Evolutionary conservation across 2,888 invertebrate genomes (phyloP), one percentile per base, ranked within the genome.

Genomic region (Aproaerema taeniolella): DNA sequence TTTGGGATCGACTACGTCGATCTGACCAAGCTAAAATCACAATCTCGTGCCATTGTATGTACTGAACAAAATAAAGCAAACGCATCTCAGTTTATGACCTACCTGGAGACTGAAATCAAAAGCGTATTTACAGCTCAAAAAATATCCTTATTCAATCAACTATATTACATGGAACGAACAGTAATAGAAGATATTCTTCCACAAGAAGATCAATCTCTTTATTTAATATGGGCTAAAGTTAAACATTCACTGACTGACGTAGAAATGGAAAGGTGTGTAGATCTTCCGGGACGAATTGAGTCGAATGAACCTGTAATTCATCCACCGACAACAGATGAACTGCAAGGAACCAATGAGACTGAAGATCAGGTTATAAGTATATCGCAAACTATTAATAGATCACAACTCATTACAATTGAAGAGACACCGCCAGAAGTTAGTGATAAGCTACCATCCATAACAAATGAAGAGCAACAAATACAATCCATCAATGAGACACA

Each of bases 1-100:
- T 43, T 37, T 38, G 43, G 40, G 6, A 38, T 39, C 7, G 30
- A 40, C 8, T 43, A 43, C 31, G 15, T 43, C 4, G 43, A 43
- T 36, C 13, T 43, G 7, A 25, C 37, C 9, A 44, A 44, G 38
- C 7, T 41, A 8, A 40, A 5, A 11, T 10, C 17, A 12, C 28
- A 16, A n/a, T 14, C 8, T 28, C 28, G 28, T 26, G n/a, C n/a
- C n/a, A 36, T 9, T 16, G 13, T 6, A 26, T 10, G 9, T 9
- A 3, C 10, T 28, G 28, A 28, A 9, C n/a, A 6, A 7, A 10
- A n/a, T 8, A 9, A 8, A n/a, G 3, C n/a, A 8, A 9, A 28
- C 5, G n/a, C 29, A 17, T 31, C 13, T n/a, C 29, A 29, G 11
- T 29, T 30, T 30, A 13, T 38, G 12, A 30, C 8, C 10, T 17